phyloP scores from a whole-genome alignment of 2,797 vertebrate genomes.

The Sebastes goodei region DNA sequence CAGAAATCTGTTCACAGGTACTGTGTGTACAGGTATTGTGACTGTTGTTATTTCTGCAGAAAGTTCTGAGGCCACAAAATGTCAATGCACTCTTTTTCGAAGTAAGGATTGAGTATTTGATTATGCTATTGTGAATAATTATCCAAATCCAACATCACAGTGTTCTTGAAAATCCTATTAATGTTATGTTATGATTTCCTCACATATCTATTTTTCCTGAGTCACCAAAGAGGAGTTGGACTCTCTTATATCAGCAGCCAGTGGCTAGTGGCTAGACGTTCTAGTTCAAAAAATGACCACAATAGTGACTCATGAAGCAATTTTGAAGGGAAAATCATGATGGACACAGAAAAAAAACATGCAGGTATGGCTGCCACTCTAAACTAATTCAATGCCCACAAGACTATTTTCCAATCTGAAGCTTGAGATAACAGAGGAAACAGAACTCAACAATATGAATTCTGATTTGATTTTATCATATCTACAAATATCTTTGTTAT shows the following conservation, averaged over 20 bases:
- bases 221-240: conserved; percentile 2
- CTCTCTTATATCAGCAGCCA: conserved; percentile 10
- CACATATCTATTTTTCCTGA: conserved; percentile 1
- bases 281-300: conserved; percentile 14
- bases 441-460: neutral
- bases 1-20: neutral
- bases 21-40: conserved; percentile 4
- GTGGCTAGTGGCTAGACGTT: conserved; percentile 6
- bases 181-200: neutral
- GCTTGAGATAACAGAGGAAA: neutral
- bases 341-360: neutral
- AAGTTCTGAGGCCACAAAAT: neutral
- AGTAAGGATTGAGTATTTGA: neutral
- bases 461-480: neutral
- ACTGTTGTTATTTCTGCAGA: conserved; percentile 3
- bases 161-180: neutral
- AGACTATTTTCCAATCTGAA: neutral
- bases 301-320: conserved; percentile 23
- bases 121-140: neutral
- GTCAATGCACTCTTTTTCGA: neutral
- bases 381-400: neutral
- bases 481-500: neutral
- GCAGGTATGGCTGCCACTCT: neutral
- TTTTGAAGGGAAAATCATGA: conserved; percentile 9
- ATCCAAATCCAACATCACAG: neutral